Conservation (phyloP, 2,888 invertebrate genomes). For the Caenorhabditis imperialis region DNA sequence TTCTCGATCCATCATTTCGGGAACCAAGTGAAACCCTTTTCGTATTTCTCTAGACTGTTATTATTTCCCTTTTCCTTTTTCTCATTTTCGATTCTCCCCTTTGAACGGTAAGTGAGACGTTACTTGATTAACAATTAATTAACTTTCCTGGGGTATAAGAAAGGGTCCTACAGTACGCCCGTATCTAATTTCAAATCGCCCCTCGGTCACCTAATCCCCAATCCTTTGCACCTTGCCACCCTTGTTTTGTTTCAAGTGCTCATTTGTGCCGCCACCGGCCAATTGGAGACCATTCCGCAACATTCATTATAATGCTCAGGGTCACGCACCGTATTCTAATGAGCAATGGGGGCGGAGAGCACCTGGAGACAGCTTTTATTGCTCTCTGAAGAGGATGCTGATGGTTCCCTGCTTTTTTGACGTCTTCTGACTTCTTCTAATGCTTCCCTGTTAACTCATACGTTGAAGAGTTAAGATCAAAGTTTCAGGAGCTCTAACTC, state of each 20-base stretch:
- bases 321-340: slow-evolving; percentile 44
- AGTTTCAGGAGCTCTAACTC: too few species aligned
- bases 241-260: slow-evolving; percentile 26
- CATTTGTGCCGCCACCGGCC: slow-evolving; percentile 11
- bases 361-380: too few species aligned
- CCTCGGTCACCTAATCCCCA: slow-evolving; percentile 13
- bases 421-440: too few species aligned
- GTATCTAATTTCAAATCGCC: neutral
- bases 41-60: slow-evolving; percentile 19
- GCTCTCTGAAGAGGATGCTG: too few species aligned
- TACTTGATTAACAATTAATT: too few species aligned
- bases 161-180: too few species aligned
- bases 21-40: slow-evolving; percentile 33
- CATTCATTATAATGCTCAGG: slow-evolving; percentile 48
- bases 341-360: too few species aligned
- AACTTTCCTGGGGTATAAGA: too few species aligned
- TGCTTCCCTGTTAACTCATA: too few species aligned
- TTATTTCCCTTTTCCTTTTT: neutral
- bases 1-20: slow-evolving; percentile 28
- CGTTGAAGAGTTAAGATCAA: too few species aligned
- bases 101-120: too few species aligned
- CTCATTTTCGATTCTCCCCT: slow-evolving; percentile 6
- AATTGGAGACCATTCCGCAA: slow-evolving; percentile 33
- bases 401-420: too few species aligned
- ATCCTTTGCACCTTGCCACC: slow-evolving; percentile 15